Percentiles rank a stretch among this genome's conserved stretches.
These are phyloP conservation scores for Drosophila neocordata DNA, from an alignment of 1,140 invertebrate species.

Conservation along the genomic window DNA sequence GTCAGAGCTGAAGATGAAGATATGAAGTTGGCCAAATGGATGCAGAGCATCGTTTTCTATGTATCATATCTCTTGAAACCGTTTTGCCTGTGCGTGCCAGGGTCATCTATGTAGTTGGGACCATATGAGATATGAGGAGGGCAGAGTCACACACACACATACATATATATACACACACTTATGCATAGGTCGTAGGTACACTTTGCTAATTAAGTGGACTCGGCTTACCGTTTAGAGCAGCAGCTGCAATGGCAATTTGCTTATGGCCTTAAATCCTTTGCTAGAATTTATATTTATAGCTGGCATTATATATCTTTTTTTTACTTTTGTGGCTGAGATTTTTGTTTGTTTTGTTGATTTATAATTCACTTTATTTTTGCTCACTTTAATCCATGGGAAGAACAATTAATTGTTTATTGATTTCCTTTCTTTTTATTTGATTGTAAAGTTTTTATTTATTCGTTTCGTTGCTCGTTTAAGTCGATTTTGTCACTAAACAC, in stretches of 20 bases:
- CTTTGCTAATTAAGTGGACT: conserved; percentile 60
- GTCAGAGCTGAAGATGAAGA: neutral
- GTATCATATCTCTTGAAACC: neutral
- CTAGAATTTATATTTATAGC: conserved; percentile 40
- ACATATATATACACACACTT: neutral
- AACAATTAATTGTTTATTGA: conserved; percentile 19
- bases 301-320: conserved; percentile 41
- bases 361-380: conserved; percentile 22
- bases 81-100: neutral
- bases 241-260: conserved; percentile 28
- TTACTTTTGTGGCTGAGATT: neutral
- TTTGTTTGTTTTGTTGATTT: conserved; percentile 30
- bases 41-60: neutral
- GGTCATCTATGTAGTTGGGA: neutral
- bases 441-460: conserved; percentile 15
- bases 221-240: conserved; percentile 58
- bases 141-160: neutral
- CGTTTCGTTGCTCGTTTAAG: conserved; percentile 45
- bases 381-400: neutral
- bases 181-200: conserved; percentile 27
- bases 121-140: neutral
- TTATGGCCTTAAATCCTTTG: conserved; percentile 47
- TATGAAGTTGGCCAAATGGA: neutral
- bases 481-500: conserved; percentile 38
- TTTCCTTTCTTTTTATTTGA: neutral